Evolutionary conservation across 2,113 vertebrate genomes (phyloP).

Genomic region (Agapornis roseicollis): DNA sequence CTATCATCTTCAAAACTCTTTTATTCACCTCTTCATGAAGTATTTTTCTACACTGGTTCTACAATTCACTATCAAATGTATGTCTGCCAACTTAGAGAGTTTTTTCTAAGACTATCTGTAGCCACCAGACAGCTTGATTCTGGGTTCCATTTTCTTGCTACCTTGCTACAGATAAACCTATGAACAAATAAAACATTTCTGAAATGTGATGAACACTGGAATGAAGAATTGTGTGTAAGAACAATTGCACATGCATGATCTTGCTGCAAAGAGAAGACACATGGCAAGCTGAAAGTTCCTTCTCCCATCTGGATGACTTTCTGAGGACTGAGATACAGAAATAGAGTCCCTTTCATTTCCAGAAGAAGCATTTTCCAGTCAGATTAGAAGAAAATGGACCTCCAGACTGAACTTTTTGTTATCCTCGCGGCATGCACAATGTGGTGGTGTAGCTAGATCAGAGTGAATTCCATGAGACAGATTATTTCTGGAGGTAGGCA

Average conservation of each 20-base stretch:
- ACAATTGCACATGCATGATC: neutral
- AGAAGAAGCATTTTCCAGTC: neutral
- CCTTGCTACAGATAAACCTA: neutral
- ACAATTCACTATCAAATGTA: neutral
- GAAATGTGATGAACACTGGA: accelerated
- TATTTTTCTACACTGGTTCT: neutral
- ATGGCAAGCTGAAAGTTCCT: neutral
- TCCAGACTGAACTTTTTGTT: neutral
- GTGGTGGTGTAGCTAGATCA: accelerated
- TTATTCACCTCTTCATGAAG: neutral
- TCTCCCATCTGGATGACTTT: neutral
- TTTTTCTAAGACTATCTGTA: neutral
- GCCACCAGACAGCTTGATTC: neutral
- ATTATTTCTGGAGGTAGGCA: neutral
- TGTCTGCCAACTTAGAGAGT: neutral
- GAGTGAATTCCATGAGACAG: neutral
- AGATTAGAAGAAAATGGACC: neutral
- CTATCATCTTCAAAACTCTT: neutral
- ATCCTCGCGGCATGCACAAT: neutral
- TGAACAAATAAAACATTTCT: neutral
- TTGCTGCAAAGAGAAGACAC: neutral
- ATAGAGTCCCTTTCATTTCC: neutral
- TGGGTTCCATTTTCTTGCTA: neutral
- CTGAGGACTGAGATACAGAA: neutral
- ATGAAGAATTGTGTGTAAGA: neutral